Conservation (phyloP, 1,140 invertebrate genomes). For the Laodelphax striatellus region DNA sequence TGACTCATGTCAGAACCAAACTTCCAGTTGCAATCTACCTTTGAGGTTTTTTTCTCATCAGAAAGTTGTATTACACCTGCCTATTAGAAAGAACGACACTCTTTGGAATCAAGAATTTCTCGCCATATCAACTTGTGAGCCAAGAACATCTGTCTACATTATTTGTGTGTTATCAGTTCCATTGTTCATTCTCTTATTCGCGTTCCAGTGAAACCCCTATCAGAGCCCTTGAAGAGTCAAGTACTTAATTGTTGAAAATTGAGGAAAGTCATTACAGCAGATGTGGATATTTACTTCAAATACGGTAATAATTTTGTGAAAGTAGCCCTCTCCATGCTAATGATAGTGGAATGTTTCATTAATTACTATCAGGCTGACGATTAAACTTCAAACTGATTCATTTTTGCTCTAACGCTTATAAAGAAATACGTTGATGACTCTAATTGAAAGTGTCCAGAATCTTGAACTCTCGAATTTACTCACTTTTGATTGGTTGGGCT, state of each 20-base stretch:
- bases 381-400: too few species aligned
- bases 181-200: conserved; percentile 55
- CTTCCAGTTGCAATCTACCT: conserved; percentile 46
- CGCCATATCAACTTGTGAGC: conserved; percentile 58
- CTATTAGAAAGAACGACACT: conserved; percentile 40
- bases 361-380: too few species aligned
- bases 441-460: too few species aligned
- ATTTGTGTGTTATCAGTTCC: conserved; percentile 56
- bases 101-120: conserved; percentile 62
- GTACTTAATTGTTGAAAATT: background rate
- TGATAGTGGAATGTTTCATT: too few species aligned
- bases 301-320: too few species aligned
- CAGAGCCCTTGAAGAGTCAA: background rate
- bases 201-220: conserved; percentile 42
- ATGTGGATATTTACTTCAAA: too few species aligned
- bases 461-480: too few species aligned
- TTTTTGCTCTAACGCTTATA: too few species aligned
- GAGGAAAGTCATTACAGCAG: too few species aligned
- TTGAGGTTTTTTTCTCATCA: conserved; percentile 55
- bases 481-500: too few species aligned
- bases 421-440: too few species aligned
- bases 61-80: conserved; percentile 36
- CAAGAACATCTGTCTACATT: conserved; percentile 54
- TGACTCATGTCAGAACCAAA: conserved; percentile 38
- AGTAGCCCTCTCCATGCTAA: too few species aligned